A percentile compares a stretch with the other conserved stretches of the same genome.
These are phyloP conservation scores for Druon quercuslanigerum DNA, from an alignment of 1,140 invertebrate genomes.

Conservation along the genomic window DNA sequence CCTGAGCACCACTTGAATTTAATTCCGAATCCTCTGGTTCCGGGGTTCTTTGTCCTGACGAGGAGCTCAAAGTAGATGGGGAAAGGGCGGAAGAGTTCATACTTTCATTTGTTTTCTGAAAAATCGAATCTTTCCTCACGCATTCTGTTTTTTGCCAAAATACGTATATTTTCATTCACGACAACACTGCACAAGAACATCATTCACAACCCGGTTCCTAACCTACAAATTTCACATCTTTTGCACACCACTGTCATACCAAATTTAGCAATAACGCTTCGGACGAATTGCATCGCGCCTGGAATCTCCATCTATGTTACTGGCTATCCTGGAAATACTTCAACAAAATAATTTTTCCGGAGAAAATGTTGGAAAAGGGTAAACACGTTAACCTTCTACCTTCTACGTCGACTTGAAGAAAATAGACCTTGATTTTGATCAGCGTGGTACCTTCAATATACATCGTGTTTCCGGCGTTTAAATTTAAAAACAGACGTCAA, in stretches of 20 bases:
- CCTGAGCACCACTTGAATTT: constrained; percentile 59
- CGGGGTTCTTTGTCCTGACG: constrained; percentile 61
- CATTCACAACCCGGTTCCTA: neutral
- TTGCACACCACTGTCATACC: neutral
- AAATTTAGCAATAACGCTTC: neutral
- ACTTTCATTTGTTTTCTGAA: constrained; percentile 49
- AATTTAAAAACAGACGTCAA: constrained; percentile 7
- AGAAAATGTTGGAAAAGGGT: neutral
- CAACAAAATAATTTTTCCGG: neutral
- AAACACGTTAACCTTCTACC: neutral
- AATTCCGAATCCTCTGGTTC: constrained; percentile 68
- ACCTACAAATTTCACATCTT: neutral
- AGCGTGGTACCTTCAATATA: neutral
- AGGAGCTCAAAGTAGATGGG: constrained; percentile 62
- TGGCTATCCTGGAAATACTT: too few species aligned
- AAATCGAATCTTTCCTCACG: neutral
- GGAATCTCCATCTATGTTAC: neutral
- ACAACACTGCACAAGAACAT: too few species aligned
- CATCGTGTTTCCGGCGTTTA: neutral
- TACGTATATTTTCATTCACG: neutral
- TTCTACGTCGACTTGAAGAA: neutral
- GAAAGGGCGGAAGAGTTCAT: constrained; percentile 70
- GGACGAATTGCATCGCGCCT: neutral
- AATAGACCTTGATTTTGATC: neutral
- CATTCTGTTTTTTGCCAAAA: neutral